These are phyloP conservation scores for Elysia chlorotica DNA, from an alignment of 1,140 invertebrate genomes.

Conservation along the genomic window DNA sequence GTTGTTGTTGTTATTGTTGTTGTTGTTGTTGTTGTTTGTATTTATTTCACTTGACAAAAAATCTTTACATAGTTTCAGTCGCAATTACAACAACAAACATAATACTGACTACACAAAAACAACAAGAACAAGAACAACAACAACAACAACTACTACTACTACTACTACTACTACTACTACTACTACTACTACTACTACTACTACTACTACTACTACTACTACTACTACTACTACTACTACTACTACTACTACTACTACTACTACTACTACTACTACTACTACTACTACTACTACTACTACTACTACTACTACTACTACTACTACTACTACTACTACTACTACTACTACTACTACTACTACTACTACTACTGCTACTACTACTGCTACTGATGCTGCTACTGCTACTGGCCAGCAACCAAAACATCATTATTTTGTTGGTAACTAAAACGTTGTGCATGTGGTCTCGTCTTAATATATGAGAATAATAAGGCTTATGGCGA, in stretches of 20 bases:
- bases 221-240: constrained; percentile 3
- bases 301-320: constrained; percentile 16
- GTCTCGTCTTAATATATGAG: too few relatives aligned
- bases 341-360: constrained; percentile 2
- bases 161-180: constrained; percentile 4
- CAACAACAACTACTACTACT: not conserved
- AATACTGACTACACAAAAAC: not conserved
- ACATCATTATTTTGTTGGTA: too few relatives aligned
- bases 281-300: constrained; percentile 8
- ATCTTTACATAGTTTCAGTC: too few relatives aligned
- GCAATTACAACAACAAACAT: too few relatives aligned
- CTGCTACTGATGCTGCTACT: too few relatives aligned
- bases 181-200: constrained; percentile 15
- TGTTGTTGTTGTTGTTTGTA: too few relatives aligned
- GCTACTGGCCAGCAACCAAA: too few relatives aligned
- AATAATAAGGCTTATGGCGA: too few relatives aligned
- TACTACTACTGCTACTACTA: not conserved
- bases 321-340: constrained; percentile 4
- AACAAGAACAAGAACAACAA: not conserved
- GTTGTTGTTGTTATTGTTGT: too few relatives aligned
- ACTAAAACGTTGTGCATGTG: too few relatives aligned
- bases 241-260: not conserved
- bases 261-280: not conserved
- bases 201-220: constrained; percentile 13
- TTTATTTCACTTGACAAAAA: too few relatives aligned